Conservation (phyloP, 1,140 invertebrate genomes). For the Yoshiicerus persimilis region DNA sequence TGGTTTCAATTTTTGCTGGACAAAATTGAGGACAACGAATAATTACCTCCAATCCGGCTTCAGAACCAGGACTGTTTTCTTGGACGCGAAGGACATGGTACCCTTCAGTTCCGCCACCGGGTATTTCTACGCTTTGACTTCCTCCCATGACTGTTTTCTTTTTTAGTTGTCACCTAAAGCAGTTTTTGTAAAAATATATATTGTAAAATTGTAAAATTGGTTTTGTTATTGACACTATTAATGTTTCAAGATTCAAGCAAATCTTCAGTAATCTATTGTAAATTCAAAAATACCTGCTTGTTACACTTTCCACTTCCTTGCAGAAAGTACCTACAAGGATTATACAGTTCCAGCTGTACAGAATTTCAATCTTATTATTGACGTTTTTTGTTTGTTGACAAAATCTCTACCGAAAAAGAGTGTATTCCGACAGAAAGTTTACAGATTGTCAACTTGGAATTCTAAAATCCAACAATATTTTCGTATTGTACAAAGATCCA, state of each 20-base stretch:
- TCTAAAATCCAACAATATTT: too few species aligned
- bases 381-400: not conserved
- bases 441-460: too few species aligned
- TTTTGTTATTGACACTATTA: too few species aligned
- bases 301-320: not conserved
- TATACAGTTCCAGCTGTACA: not conserved
- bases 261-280: too few species aligned
- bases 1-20: not conserved
- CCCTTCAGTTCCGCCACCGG: constrained; percentile 95
- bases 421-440: too few species aligned
- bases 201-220: too few species aligned
- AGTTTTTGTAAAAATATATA: too few species aligned
- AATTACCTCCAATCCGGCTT: constrained; percentile 79
- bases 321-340: not conserved
- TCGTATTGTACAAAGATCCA: too few species aligned
- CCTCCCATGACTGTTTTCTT: constrained; percentile 74
- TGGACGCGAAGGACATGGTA: constrained; percentile 96
- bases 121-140: constrained; percentile 86
- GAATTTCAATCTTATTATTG: not conserved
- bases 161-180: not conserved
- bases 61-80: constrained; percentile 92
- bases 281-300: not conserved
- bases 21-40: not conserved
- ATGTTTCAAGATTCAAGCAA: too few species aligned
- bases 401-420: too few species aligned